phyloP scores from a whole-genome alignment of 2,113 vertebrate species.

The Pterocles gutturalis region DNA sequence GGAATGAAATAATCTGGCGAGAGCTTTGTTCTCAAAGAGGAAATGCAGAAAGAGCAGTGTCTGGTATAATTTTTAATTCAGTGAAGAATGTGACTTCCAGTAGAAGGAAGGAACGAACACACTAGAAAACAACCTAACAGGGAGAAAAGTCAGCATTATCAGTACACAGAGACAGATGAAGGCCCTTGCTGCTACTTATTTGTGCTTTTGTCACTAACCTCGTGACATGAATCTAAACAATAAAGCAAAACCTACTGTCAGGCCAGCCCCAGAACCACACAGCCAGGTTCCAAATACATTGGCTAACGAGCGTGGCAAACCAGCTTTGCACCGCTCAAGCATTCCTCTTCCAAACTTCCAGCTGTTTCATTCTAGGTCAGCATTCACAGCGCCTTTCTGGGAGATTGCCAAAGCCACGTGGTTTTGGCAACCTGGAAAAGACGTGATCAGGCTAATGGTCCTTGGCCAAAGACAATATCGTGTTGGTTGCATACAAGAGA shows the following conservation, averaged over 20 bases:
- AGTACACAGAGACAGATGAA: rapidly evolving
- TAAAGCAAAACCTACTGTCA: constrained; percentile 39
- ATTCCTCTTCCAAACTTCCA: constrained; percentile 52
- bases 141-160: neutral
- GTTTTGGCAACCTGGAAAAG: constrained; percentile 29
- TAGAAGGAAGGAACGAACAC: neutral
- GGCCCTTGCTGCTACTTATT: constrained; percentile 2
- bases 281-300: constrained; percentile 14
- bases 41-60: constrained; percentile 46
- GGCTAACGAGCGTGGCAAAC: constrained; percentile 22
- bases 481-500: neutral
- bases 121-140: neutral
- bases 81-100: constrained; percentile 48
- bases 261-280: neutral
- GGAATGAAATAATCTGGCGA: constrained; percentile 39
- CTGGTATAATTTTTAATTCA: constrained; percentile 54
- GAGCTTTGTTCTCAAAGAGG: constrained; percentile 26
- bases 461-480: neutral
- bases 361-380: constrained; percentile 49
- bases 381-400: neutral
- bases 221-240: neutral
- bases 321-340: constrained; percentile 23
- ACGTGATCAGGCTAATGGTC: constrained; percentile 16
- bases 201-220: neutral
- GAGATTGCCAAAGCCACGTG: neutral